phyloP scores from a whole-genome alignment of 2,888 invertebrate genomes.

The Cybosia mesomella region DNA sequence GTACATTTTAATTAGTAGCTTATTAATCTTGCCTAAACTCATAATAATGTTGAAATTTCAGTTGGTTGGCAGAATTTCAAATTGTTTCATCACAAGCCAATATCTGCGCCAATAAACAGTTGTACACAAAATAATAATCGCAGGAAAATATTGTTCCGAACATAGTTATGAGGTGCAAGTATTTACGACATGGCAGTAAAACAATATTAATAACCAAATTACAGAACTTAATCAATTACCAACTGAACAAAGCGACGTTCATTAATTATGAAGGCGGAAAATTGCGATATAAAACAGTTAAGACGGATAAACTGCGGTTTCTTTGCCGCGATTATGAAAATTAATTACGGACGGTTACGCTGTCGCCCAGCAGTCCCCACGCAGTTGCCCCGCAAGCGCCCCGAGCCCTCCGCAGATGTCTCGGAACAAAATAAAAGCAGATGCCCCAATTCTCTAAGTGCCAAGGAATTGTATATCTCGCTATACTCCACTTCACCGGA shows the following conservation, averaged over 20 bases:
- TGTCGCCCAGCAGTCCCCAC: constrained; percentile 27
- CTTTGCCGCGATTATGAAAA: constrained; percentile 73
- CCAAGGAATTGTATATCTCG: constrained; percentile 42
- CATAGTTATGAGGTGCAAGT: constrained; percentile 3
- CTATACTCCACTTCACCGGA: constrained; percentile 31
- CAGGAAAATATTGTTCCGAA: constrained; percentile 4
- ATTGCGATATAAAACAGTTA: constrained; percentile 62
- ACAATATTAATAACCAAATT: constrained; percentile 48
- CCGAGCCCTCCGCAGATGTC: constrained; percentile 16
- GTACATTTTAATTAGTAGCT: too few species aligned
- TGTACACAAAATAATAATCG: not conserved
- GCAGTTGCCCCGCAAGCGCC: constrained; percentile 24
- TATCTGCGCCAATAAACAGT: not conserved
- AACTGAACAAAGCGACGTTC: constrained; percentile 47
- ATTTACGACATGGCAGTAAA: constrained; percentile 31
- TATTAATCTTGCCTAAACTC: too few species aligned
- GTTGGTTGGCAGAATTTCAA: not conserved
- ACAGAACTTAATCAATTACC: constrained; percentile 54
- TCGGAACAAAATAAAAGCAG: constrained; percentile 62
- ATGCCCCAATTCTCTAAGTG: constrained; percentile 68
- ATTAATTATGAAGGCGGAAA: constrained; percentile 52
- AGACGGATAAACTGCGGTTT: constrained; percentile 60
- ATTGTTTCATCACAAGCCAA: too few species aligned
- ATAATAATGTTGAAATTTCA: too few species aligned
- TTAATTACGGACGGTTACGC: constrained; percentile 57